A percentile compares a stretch with the other conserved stretches of the same genome.
These are phyloP conservation scores for Percopsis omiscomaycus DNA, from an alignment of 2,797 vertebrate genomes.

Conservation along the genomic window DNA sequence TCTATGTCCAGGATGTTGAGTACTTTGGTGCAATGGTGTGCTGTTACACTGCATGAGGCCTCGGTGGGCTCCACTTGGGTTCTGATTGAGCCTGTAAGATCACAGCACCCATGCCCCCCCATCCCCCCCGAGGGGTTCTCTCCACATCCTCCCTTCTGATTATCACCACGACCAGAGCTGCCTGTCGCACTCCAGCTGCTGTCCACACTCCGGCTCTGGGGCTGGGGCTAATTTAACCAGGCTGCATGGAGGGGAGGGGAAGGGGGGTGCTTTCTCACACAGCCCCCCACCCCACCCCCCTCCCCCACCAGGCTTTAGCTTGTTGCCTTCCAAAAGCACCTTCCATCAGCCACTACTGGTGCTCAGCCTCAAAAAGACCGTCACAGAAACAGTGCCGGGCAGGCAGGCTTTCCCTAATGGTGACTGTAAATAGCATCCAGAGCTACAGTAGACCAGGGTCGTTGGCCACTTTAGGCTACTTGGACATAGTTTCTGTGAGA, in stretches of 20 bases:
- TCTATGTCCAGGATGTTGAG: constrained; percentile 80
- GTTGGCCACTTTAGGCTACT: constrained; percentile 16
- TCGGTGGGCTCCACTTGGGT: constrained; percentile 69
- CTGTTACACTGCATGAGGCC: constrained; percentile 75
- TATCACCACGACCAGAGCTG: constrained; percentile 75
- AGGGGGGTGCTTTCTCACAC: constrained; percentile 61
- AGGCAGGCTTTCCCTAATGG: constrained; percentile 30
- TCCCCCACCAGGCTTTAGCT: constrained; percentile 19
- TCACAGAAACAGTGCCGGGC: constrained; percentile 17
- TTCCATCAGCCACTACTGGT: constrained; percentile 21
- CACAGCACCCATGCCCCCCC: constrained; percentile 49
- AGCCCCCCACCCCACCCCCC: constrained; percentile 23
- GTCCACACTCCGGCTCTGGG: constrained; percentile 74
- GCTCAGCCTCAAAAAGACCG: constrained; percentile 15
- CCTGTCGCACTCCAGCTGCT: constrained; percentile 78
- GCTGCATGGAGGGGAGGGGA: constrained; percentile 54
- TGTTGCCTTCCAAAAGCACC: constrained; percentile 24
- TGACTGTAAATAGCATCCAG: constrained; percentile 54
- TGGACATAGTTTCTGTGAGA: constrained; percentile 48
- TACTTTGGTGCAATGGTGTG: constrained; percentile 65
- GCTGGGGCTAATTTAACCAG: constrained; percentile 70
- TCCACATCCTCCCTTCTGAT: constrained; percentile 80
- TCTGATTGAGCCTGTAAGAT: constrained; percentile 81
- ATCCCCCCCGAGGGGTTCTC: constrained; percentile 66
- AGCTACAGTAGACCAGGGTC: constrained; percentile 43